These are phyloP conservation scores for Gulo gulo DNA, from an alignment of 2,113 vertebrate genomes.

Conservation along the genomic window DNA sequence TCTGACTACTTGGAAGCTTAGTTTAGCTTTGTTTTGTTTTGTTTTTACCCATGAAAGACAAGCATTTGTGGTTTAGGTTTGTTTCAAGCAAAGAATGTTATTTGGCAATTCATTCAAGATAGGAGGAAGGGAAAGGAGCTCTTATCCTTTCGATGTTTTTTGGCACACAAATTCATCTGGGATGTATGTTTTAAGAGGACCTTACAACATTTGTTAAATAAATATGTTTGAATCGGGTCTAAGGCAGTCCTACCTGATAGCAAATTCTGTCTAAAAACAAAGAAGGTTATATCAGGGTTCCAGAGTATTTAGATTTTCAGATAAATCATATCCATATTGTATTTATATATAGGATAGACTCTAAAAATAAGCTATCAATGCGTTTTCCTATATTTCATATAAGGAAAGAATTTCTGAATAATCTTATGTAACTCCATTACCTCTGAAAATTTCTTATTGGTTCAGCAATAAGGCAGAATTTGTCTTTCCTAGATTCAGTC, in stretches of 20 bases:
- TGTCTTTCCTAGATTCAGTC: constrained; percentile 56
- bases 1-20: background rate
- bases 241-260: background rate
- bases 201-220: constrained; percentile 34
- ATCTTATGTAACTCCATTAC: constrained; percentile 36
- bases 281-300: background rate
- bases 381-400: constrained; percentile 33
- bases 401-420: constrained; percentile 56
- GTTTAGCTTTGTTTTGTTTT: background rate
- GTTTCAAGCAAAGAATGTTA: constrained; percentile 26
- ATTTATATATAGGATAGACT: background rate
- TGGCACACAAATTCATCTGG: constrained; percentile 5
- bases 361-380: constrained; percentile 43
- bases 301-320: constrained; percentile 41
- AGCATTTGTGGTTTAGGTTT: constrained; percentile 30
- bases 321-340: constrained; percentile 29
- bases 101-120: background rate
- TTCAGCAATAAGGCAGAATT: constrained; percentile 61
- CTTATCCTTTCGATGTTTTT: background rate
- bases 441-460: constrained; percentile 50
- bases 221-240: background rate
- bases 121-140: background rate
- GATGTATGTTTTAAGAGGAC: constrained; percentile 37
- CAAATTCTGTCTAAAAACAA: constrained; percentile 45
- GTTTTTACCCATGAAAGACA: background rate